Conservation (phyloP, 2,113 vertebrate genomes). For the Tenebrosternarchus preto region DNA sequence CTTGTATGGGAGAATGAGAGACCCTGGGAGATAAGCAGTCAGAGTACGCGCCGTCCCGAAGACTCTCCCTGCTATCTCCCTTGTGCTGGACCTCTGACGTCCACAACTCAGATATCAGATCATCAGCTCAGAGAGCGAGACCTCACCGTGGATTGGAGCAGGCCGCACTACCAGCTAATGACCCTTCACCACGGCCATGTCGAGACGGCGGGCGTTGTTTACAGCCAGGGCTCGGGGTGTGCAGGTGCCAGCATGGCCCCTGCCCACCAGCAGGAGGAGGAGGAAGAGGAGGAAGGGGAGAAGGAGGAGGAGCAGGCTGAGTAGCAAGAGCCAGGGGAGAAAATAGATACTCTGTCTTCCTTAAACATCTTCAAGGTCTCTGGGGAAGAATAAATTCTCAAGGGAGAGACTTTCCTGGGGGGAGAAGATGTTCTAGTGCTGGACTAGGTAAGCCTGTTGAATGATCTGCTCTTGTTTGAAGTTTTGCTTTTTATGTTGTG, state of each 20-base stretch:
- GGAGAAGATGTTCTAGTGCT: slow-evolving; percentile 62
- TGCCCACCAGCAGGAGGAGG: slow-evolving; percentile 53
- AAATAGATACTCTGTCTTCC: slow-evolving; percentile 83
- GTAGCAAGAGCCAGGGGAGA: slow-evolving; percentile 51
- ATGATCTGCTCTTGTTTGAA: slow-evolving; percentile 2
- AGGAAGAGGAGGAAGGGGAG: slow-evolving; percentile 69
- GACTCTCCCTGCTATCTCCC: slow-evolving; percentile 58
- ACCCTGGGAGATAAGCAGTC: slow-evolving; percentile 75
- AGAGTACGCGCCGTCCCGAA: slow-evolving; percentile 76
- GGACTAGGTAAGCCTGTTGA: slow-evolving; percentile 70
- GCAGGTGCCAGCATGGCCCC: slow-evolving; percentile 78
- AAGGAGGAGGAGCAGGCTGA: slow-evolving; percentile 16
- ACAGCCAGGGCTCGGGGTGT: slow-evolving; percentile 50
- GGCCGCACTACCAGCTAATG: slow-evolving; percentile 53
- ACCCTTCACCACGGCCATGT: slow-evolving; percentile 49
- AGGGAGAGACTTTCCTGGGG: slow-evolving; percentile 57
- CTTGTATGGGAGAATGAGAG: slow-evolving; percentile 70
- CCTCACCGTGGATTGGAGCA: slow-evolving; percentile 20
- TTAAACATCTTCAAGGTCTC: slow-evolving; percentile 88
- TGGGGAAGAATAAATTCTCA: slow-evolving; percentile 80
- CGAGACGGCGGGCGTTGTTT: not conserved
- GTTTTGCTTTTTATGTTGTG: not conserved
- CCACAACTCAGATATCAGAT: slow-evolving; percentile 65
- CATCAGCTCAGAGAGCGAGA: slow-evolving; percentile 54
- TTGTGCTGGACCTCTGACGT: slow-evolving; percentile 65